Base-by-base conservation (phyloP, 1,140 invertebrate species). In the Pseudomyrmex sp. region DNA sequence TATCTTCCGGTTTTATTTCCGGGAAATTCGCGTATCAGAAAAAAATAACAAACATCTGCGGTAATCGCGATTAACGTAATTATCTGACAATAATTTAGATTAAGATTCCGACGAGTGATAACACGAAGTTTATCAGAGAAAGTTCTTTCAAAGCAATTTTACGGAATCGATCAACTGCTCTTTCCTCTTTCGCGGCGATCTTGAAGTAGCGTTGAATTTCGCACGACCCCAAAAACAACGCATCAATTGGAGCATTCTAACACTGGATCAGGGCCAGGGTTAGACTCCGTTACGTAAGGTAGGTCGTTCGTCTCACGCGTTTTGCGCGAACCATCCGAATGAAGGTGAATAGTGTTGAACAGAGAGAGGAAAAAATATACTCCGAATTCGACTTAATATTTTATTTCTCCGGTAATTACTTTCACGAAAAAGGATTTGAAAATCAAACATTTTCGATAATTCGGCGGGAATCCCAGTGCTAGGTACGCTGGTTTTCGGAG, bases 241-340 rank as follows among this genome's bases (percentile, higher is more conserved):
- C 2, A 35, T 7, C 5, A 35, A 61, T 50, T 59, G 12, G 23
- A 2, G 62, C 35, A 7, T 20, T 61, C n/a, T 15, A 12, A 52
- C 66, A 89, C 76, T 88, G 82, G 85, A 88, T 87, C 88, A 90
- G n/a, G 82, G 87, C 89, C 89, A 90, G 62, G 65, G 75, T 79
- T 79, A 79, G 62, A n/a, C 5, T 12, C 8, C 10, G 23, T 92
- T 92, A 92, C 63, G 82, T 92, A 92, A 92, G 35, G 44, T 13
- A 1, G 18, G 9, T 59, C 18, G n/a, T 23, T 26, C 0, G 58
- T 76, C 23, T 15, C 18, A 76, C 46, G 59, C 58, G 46, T 23
- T 59, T 20, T 59, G n/a, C 35, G 44, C 44, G 52, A 23, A 10
- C 2, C 10, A 35, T 50, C 12, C 18, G 54, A 44, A n/a, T 13